phyloP scores from a whole-genome alignment of 2,113 vertebrate genomes.

The Hipposideros armiger region DNA sequence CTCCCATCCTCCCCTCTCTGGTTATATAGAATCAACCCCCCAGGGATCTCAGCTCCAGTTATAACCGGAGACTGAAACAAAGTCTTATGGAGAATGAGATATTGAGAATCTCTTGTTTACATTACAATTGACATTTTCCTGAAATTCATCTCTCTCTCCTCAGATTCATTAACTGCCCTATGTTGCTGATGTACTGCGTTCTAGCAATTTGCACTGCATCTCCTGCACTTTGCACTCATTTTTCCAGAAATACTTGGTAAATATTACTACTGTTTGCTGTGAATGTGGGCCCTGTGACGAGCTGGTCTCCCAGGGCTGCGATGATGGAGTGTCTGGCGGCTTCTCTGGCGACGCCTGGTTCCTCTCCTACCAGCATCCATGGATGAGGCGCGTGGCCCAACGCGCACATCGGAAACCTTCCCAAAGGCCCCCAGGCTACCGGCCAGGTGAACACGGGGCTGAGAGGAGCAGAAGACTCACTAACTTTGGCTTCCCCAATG shows the following conservation, averaged over 20 bases:
- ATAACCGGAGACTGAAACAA: neutral
- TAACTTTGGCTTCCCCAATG: accelerated
- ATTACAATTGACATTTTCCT: constrained; percentile 65
- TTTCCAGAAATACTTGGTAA: constrained; percentile 71
- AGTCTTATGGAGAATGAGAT: neutral
- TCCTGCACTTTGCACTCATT: constrained; percentile 68
- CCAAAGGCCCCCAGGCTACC: neutral
- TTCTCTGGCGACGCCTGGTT: neutral
- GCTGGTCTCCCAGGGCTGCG: neutral
- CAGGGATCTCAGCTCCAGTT: neutral
- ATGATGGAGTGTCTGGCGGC: accelerated
- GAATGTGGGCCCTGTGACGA: neutral
- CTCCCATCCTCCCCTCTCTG: neutral
- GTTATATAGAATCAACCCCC: neutral
- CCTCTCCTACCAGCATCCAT: accelerated
- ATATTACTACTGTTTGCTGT: constrained; percentile 60
- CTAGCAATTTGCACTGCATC: constrained; percentile 69
- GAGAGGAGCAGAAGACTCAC: neutral
- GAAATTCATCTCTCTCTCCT: constrained; percentile 20
- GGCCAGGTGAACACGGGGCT: accelerated
- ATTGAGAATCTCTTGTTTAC: constrained; percentile 58
- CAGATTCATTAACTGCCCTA: constrained; percentile 30
- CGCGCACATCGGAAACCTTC: accelerated
- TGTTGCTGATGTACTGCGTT: constrained; percentile 60
- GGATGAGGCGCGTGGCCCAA: neutral